A percentile compares a stretch with the other conserved stretches of the same genome.
phyloP scores from a whole-genome alignment of 2,888 invertebrate genomes.

The Melanchra persicariae region DNA sequence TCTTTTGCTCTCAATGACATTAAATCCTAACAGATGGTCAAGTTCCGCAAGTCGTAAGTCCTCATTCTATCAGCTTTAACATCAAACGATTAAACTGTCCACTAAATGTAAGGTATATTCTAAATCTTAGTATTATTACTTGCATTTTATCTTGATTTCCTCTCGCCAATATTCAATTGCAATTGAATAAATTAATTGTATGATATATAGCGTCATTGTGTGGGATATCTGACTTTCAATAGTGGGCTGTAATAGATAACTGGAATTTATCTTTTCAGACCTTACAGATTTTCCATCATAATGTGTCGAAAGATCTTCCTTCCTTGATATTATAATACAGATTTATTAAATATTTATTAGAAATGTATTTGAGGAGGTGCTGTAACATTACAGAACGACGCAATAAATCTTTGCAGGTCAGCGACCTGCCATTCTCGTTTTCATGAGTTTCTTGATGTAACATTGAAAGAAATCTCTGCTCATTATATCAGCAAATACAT shows the following conservation, averaged over 20 bases:
- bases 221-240: slow-evolving; percentile 29
- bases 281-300: background rate
- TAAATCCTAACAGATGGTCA: slow-evolving; percentile 24
- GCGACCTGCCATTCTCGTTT: background rate
- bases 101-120: slow-evolving; percentile 39
- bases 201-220: slow-evolving; percentile 35
- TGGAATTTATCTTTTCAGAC: slow-evolving; percentile 7
- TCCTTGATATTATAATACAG: background rate
- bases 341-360: background rate
- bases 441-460: background rate
- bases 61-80: slow-evolving; percentile 39
- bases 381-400: too few species aligned
- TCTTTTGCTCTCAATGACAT: slow-evolving; percentile 9
- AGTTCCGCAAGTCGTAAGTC: slow-evolving; percentile 10
- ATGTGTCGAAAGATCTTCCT: background rate
- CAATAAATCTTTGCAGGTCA: background rate
- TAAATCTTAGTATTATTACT: slow-evolving; percentile 45
- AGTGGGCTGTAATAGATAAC: slow-evolving; percentile 2
- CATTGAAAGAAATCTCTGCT: too few species aligned
- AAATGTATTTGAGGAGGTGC: background rate
- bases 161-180: slow-evolving; percentile 28
- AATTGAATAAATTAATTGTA: slow-evolving; percentile 44
- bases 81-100: slow-evolving; percentile 52
- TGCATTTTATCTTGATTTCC: slow-evolving; percentile 46
- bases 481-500: background rate